phyloP scores from a whole-genome alignment of 2,888 invertebrate genomes.

The Harpalus rubripes region DNA sequence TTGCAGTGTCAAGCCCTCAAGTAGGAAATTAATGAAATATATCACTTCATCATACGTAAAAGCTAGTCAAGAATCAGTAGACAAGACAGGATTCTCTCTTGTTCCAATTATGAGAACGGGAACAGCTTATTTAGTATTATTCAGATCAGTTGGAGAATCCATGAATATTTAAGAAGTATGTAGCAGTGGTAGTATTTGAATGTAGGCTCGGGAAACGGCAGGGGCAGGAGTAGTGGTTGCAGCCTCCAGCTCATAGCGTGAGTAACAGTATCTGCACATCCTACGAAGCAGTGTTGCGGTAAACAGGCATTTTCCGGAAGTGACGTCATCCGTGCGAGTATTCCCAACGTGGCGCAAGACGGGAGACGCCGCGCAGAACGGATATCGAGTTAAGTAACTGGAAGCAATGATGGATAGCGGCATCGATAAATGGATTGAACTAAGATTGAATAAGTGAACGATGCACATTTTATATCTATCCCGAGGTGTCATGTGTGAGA shows the following conservation, averaged over 20 bases:
- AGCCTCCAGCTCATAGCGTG: background rate
- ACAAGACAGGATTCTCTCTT: background rate
- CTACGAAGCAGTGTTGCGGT: constrained; percentile 48
- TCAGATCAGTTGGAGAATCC: background rate
- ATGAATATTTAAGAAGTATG: background rate
- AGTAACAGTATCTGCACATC: constrained; percentile 32
- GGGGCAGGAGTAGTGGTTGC: background rate
- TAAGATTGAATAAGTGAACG: constrained; percentile 67
- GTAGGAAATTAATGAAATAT: no score
- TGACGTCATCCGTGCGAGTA: constrained; percentile 54
- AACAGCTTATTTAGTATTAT: background rate
- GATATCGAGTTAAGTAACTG: constrained; percentile 67
- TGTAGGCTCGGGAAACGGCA: background rate
- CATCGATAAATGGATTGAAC: constrained; percentile 66
- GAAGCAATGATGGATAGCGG: constrained; percentile 66
- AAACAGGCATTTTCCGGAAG: constrained; percentile 63
- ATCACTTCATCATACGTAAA: no score
- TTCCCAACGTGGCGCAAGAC: background rate
- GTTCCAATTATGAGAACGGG: background rate
- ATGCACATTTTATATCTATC: constrained; percentile 66
- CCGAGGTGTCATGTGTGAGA: constrained; percentile 61
- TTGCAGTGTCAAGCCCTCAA: no score
- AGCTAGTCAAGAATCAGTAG: no score
- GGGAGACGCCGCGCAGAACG: constrained; percentile 19
- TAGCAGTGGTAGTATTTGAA: no score